phyloP scores from a whole-genome alignment of 1,140 invertebrate genomes.

The Geopemphigus sp. region DNA sequence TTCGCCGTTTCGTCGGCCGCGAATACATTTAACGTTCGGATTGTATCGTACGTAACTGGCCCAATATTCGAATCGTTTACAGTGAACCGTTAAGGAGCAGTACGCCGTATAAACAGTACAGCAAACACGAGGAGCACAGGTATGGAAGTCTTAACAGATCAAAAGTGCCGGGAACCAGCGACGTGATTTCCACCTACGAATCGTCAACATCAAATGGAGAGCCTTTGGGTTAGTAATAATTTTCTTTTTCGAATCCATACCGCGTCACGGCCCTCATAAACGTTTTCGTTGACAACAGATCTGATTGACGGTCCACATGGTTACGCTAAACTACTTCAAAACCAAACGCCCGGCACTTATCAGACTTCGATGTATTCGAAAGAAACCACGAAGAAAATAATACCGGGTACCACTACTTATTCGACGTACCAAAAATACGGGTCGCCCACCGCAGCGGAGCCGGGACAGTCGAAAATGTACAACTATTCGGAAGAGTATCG shows the following conservation, averaged over 20 bases:
- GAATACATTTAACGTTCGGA: no score
- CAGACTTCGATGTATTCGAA: slow-evolving; percentile 39
- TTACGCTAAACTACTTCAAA: slow-evolving; percentile 26
- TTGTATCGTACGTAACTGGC: no score
- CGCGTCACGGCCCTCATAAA: background rate
- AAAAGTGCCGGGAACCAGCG: slow-evolving; percentile 9
- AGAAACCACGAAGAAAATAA: slow-evolving; percentile 37
- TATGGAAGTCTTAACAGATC: slow-evolving; percentile 38
- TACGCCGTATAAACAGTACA: slow-evolving; percentile 43
- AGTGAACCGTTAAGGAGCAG: slow-evolving; percentile 46
- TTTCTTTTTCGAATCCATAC: background rate
- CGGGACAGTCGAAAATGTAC: slow-evolving; percentile 34
- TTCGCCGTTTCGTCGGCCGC: no score
- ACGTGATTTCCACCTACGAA: slow-evolving; percentile 31
- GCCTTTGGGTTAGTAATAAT: slow-evolving; percentile 34
- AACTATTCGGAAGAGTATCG: slow-evolving; percentile 44
- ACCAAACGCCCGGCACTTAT: slow-evolving; percentile 18
- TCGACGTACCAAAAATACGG: slow-evolving; percentile 23
- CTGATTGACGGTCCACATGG: background rate
- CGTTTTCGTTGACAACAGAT: background rate
- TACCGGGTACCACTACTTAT: slow-evolving; percentile 38
- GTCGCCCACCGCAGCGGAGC: background rate
- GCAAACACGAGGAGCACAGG: slow-evolving; percentile 36
- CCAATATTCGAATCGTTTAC: background rate
- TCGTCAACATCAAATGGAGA: background rate